These are phyloP conservation scores for Galaxea fascicularis DNA, from an alignment of 92 coral and sea anemone species.

Conservation along the genomic window DNA sequence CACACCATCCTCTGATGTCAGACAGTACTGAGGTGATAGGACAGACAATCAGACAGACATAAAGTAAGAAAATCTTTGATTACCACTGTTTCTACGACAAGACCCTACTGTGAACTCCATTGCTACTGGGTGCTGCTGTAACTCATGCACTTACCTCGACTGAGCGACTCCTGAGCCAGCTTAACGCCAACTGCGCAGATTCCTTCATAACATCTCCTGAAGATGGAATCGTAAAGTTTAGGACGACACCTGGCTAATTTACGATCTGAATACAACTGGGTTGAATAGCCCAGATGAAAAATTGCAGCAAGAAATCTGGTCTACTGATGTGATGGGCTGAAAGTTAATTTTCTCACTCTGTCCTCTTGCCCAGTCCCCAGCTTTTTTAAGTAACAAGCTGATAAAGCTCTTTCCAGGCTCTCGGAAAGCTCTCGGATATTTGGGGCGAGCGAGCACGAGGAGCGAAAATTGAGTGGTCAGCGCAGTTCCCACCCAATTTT, in stretches of 20 bases:
- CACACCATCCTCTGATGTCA: slow-evolving; percentile 79
- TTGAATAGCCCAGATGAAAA: not conserved
- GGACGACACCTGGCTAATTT: not conserved
- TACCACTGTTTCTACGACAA: not conserved
- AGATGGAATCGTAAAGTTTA: not conserved
- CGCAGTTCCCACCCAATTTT: too few species aligned
- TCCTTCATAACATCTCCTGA: slow-evolving; percentile 90
- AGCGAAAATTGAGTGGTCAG: too few species aligned
- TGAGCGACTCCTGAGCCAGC: slow-evolving; percentile 94
- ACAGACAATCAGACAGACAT: slow-evolving; percentile 11
- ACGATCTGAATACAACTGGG: not conserved
- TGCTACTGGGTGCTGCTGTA: not conserved
- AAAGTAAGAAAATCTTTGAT: not conserved
- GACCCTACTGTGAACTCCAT: not conserved
- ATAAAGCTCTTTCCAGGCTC: too few species aligned
- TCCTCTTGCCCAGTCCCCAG: not conserved
- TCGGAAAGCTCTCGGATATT: too few species aligned
- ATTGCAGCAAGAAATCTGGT: not conserved
- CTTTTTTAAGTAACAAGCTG: too few species aligned
- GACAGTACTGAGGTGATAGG: slow-evolving; percentile 63
- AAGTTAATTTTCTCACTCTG: not conserved
- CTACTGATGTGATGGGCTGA: too few species aligned
- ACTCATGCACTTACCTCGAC: slow-evolving; percentile 66
- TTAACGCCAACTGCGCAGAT: slow-evolving; percentile 87
- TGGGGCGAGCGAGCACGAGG: too few species aligned